Base-by-base conservation (phyloP, 2,888 invertebrate species). In the Drosophila lutescens region DNA sequence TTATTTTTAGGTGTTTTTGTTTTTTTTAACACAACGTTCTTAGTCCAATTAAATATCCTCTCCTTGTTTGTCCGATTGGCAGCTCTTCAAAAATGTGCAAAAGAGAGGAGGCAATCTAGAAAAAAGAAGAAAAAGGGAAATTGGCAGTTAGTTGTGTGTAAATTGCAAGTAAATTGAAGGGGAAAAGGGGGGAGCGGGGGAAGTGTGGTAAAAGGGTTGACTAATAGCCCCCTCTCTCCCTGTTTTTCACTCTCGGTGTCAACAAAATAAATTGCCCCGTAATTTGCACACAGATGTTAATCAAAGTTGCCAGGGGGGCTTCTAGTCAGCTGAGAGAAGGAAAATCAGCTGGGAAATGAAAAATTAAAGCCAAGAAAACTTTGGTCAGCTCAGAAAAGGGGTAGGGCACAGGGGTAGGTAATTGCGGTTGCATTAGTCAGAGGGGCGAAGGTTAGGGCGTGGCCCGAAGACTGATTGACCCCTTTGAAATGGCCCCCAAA, bases 61-160 rank as follows among this genome's bases (percentile, higher is more conserved):
- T 44, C 32, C 32, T 59, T 59, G 63, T 38, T 72, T 26, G 7
- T 8, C 30, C 30, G 65, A 76, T 79, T 81, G 80, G 79, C 81
- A 79, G 59, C 59, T 67, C 69, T 71, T 80, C 78, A 79, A 76
- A 61, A 44, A 13, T 38, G 62, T 38, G 36, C 15, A 44, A 32
- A 38, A 61, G 51, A 54, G 63, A 53, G 8, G 13, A 17, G n/a
- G 71, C 71, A 60, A 60, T 46, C 41, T 34, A 15, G 46, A 17
- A 38, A 34, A 36, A 36, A 38, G 17, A 36, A 26, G 12, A 41
- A 9, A 26, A 32, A 41, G 36, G 50, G 49, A 63, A 67, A 55
- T 41, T 57, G 41, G 34, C 59, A 49, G 59, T 63, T 63, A 63
- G 65, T 63, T 36, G 20, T 26, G 59, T 65, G 65, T 23, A 53